Conservation (phyloP, 2,888 invertebrate species). For the Mimumesa dahlbomi region DNA sequence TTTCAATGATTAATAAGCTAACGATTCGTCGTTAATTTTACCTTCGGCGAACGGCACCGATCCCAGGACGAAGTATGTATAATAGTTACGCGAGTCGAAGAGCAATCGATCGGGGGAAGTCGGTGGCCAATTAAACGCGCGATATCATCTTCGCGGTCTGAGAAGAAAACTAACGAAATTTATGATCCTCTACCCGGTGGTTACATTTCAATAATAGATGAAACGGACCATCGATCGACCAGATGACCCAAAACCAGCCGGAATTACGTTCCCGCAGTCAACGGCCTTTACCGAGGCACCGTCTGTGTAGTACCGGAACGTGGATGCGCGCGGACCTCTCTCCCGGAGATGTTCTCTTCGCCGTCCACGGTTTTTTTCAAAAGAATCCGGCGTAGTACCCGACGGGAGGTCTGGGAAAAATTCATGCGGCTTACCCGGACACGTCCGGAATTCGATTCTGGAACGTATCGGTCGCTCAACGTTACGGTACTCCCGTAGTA, state of each 20-base stretch:
- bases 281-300: slow-evolving; percentile 23
- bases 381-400: neutral
- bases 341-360: neutral
- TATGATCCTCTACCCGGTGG: slow-evolving; percentile 9
- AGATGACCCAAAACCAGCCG: slow-evolving; percentile 46
- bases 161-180: slow-evolving; percentile 10
- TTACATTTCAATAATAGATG: slow-evolving; percentile 49
- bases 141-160: neutral
- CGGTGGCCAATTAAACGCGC: neutral
- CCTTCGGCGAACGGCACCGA: too few relatives aligned
- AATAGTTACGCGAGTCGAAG: too few relatives aligned
- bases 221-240: slow-evolving; percentile 50
- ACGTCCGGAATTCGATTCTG: slow-evolving; percentile 54
- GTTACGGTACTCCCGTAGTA: slow-evolving; percentile 45
- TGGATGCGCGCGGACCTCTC: neutral
- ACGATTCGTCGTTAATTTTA: too few relatives aligned
- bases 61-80: too few relatives aligned
- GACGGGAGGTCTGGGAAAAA: slow-evolving; percentile 23
- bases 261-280: slow-evolving; percentile 31
- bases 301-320: slow-evolving; percentile 8
- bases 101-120: too few relatives aligned
- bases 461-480: slow-evolving; percentile 39
- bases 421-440: slow-evolving; percentile 44
- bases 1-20: too few relatives aligned
- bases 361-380: neutral